Base-by-base conservation (phyloP, 2,113 vertebrate species). In the Passer domesticus region DNA sequence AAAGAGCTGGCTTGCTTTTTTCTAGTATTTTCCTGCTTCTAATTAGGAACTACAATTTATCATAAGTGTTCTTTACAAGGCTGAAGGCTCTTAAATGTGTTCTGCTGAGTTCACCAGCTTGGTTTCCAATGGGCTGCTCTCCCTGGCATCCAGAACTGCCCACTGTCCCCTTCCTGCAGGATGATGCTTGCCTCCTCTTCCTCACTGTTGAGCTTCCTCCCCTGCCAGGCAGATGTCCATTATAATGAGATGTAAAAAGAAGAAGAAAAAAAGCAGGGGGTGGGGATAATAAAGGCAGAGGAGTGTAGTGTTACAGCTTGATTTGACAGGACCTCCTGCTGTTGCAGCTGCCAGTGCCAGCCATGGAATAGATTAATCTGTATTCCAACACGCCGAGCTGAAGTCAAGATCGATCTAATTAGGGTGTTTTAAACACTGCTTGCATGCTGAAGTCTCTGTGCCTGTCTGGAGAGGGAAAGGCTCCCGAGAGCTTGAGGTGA, bases 361-460 rank as follows among this genome's bases (percentile, higher is more conserved):
- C 92, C 94, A 33, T 55, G 70, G 84, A 79, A 81, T 78, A 95
- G 96, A 95, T 97, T 95, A 80, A 97, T 98, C 97, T 97, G 96
- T 96, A 97, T 98, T 98, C 98, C 77, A 94, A 7, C 90, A 89
- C 25, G 30, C 81, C 21, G 5, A 89, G 58, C 96, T 81, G 43
- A 94, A 97, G 96, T 96, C 92, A 86, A 82, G 97, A 97, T 97
- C 90, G 73, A 97, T 98, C 97, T 97, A 97, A 98, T 98, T 97
- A 98, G 97, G 87, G 92, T 95, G 79, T 97, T 97, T 98, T 95
- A 97, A 97, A 97, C 92, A 92, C 95, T 76, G 76, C 96, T 94
- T 90, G 97, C 90, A 78, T 97, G 53, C 96, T 85, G 75, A 80
- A 95, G 53, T 67, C 94, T 87, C 73, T 39, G 49, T 90, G 93